These are phyloP conservation scores for Bubo blakistoni DNA, from an alignment of 2,113 vertebrate species.

Conservation along the genomic window DNA sequence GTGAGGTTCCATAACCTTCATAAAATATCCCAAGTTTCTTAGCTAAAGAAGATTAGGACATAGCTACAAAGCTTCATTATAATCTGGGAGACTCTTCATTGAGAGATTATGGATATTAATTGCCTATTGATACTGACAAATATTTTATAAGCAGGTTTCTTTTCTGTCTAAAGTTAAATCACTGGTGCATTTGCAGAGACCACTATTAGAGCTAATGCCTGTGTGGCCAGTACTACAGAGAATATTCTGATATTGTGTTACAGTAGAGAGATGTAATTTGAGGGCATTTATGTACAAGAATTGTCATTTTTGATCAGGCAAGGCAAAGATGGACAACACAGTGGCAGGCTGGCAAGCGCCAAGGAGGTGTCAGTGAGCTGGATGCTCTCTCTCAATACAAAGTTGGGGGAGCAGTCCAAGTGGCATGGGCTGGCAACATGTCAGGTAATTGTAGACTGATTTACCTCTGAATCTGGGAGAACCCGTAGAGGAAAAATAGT, in stretches of 20 bases:
- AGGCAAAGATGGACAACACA: rapidly evolving
- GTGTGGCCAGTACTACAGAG: neutral
- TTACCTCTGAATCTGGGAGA: neutral
- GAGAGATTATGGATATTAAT: neutral
- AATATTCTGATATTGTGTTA: neutral
- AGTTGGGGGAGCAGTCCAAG: neutral
- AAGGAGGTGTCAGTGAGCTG: neutral
- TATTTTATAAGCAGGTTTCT: neutral
- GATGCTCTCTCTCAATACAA: neutral
- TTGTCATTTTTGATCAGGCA: neutral
- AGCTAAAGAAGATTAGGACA: neutral
- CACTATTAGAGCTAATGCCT: neutral
- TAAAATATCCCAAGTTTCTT: neutral
- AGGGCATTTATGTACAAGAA: neutral
- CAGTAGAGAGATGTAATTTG: neutral
- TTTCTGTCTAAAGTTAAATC: neutral
- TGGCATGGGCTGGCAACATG: neutral
- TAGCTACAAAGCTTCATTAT: neutral
- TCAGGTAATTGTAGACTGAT: neutral
- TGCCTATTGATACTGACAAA: neutral
- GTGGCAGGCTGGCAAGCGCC: neutral
- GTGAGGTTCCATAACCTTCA: neutral
- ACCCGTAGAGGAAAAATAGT: neutral
- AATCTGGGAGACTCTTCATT: neutral
- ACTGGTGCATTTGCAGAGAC: neutral